Evolutionary conservation across 2,797 vertebrate species (phyloP).

Genomic region (Thalassophryne amazonica): DNA sequence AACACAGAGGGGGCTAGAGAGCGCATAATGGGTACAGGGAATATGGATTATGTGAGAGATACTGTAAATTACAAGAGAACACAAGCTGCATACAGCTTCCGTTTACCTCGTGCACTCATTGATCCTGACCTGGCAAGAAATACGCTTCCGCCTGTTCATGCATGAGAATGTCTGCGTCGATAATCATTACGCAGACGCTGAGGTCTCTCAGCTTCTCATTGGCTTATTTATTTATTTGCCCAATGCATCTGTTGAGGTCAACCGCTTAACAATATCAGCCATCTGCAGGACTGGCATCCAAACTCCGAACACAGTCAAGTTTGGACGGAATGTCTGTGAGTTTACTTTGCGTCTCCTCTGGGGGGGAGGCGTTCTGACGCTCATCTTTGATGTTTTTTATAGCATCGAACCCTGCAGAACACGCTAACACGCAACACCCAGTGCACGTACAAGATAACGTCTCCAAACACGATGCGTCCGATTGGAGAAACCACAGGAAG

Average conservation of each 20-base stretch:
- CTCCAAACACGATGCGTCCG: conserved; percentile 37
- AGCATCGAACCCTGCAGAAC: conserved; percentile 21
- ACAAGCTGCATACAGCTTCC: background rate
- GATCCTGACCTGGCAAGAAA: conserved; percentile 27
- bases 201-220: conserved; percentile 10
- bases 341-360: conserved; percentile 28
- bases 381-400: conserved; percentile 58
- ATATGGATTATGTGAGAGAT: too few relatives aligned
- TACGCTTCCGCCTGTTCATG: conserved; percentile 25
- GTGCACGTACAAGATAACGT: background rate
- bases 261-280: conserved; percentile 37
- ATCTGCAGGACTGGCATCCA: conserved; percentile 18
- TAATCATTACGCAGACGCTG: conserved; percentile 16
- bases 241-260: conserved; percentile 44
- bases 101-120: conserved; percentile 18
- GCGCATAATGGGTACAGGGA: too few relatives aligned
- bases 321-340: too few relatives aligned
- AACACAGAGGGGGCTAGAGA: too few relatives aligned
- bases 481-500: conserved; percentile 50
- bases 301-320: background rate
- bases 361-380: conserved; percentile 5
- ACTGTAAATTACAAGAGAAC: background rate
- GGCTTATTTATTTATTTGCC: conserved; percentile 51
- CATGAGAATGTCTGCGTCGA: conserved; percentile 28
- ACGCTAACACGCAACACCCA: background rate